Base-by-base conservation (phyloP, 2,888 invertebrate genomes). In the Scaptomyza polygonia region DNA sequence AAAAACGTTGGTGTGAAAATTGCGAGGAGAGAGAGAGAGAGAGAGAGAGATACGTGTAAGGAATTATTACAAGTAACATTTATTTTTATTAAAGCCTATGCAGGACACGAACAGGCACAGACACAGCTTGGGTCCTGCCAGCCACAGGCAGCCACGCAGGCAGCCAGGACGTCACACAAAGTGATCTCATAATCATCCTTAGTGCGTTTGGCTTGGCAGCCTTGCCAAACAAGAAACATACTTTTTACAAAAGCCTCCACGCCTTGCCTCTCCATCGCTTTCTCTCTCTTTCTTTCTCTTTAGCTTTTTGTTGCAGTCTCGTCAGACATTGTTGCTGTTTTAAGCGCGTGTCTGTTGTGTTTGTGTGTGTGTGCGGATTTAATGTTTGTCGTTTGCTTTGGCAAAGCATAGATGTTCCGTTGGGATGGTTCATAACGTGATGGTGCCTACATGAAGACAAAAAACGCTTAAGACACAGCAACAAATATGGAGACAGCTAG, bases 161-260 rank as follows among this genome's bases (percentile, higher is more conserved):
- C 34, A 61, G 59, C 55, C 83, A 79, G 72, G 77, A 72, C 84
- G 78, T 84, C 85, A 77, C 63, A 84, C 84, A 89, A 89, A 89
- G 79, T 89, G 88, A 89, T 88, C 89, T 88, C 82, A 89, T 89
- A 89, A 89, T 89, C 88, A 89, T 89, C 74, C 79, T 72, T 65
- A 44, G 80, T 83, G 71, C 81, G 69, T 77, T 85, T 82, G 72
- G 56, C 70, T 78, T 78, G 78, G 69, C 74, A 73, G 74, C 61
- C 47, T 70, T 77, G 61, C 63, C 75, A 77, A 82, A 83, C 74
- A 77, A 77, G 86, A 54, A 67, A 81, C 81, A 78, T 86, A 77
- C 86, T 84, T 86, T 86, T 75, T 58, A 82, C 72, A 80, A 84
- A 84, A 67, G 69, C 34, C 52, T 48, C 36, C 67, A 21, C 58